Percentiles rank a stretch among this genome's conserved stretches.
Conservation (phyloP, 2,113 vertebrate genomes). For the Platysternon megacephalum region DNA sequence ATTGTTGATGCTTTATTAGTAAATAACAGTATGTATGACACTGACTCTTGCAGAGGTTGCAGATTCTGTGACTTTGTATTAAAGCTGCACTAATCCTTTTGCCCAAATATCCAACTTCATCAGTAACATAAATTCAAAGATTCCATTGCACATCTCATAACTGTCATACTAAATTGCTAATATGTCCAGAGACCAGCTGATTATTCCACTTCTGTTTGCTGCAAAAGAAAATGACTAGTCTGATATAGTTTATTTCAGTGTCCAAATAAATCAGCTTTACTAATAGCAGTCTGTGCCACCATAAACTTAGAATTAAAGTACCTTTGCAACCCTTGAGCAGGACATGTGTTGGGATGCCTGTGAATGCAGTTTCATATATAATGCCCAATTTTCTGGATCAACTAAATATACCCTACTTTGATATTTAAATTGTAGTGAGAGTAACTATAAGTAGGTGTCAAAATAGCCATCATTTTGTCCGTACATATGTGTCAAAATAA, state of each 20-base stretch:
- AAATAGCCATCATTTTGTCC: too few species aligned
- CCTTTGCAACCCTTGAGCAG: not conserved
- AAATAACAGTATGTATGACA: not conserved
- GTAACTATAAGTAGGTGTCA: too few species aligned
- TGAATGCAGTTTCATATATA: not conserved
- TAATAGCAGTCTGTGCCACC: not conserved
- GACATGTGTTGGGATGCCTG: fast-evolving
- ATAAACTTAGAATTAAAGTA: not conserved
- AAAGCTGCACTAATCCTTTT: not conserved
- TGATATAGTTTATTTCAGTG: too few species aligned
- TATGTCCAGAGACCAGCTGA: fast-evolving
- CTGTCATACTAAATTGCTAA: too few species aligned
- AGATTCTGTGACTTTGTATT: not conserved
- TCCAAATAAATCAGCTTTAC: too few species aligned
- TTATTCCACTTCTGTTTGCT: not conserved
- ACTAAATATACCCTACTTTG: not conserved
- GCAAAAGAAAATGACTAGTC: too few species aligned
- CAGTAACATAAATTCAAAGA: too few species aligned
- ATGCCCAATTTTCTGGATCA: not conserved
- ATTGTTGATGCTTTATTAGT: not conserved
- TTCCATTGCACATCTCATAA: too few species aligned
- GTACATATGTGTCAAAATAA: not conserved
- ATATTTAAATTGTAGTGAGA: too few species aligned
- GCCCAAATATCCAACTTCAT: not conserved
- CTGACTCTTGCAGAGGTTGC: not conserved